A percentile compares a stretch with the other conserved stretches of the same genome.
These are phyloP conservation scores for Chromis chromis DNA, from an alignment of 2,797 vertebrate genomes.

Conservation along the genomic window DNA sequence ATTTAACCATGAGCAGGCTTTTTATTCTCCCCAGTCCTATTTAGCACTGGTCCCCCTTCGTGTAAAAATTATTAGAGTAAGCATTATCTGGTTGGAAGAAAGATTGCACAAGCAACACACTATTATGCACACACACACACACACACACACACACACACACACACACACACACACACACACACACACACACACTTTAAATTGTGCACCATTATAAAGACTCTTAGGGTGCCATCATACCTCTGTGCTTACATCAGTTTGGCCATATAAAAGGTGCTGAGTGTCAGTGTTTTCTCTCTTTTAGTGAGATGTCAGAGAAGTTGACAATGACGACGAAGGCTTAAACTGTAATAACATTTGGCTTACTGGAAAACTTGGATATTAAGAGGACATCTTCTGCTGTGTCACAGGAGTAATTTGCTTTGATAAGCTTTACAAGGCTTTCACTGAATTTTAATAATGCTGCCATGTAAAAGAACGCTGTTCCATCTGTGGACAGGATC, in stretches of 20 bases:
- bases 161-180: conserved; percentile 20
- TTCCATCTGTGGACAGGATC: conserved; percentile 40
- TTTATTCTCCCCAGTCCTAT: conserved; percentile 62
- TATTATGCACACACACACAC: conserved; percentile 18
- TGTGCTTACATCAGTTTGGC: conserved; percentile 39
- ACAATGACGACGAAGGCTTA: conserved; percentile 7
- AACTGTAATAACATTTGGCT: background rate
- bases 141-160: conserved; percentile 22
- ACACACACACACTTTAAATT: conserved; percentile 39
- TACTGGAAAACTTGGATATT: conserved; percentile 6
- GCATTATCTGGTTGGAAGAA: conserved; percentile 62
- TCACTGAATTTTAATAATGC: conserved; percentile 27
- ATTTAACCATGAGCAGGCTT: conserved; percentile 75
- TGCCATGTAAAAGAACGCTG: conserved; percentile 44
- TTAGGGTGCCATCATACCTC: conserved; percentile 49
- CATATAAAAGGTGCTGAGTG: conserved; percentile 40
- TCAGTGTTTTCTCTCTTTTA: conserved; percentile 22
- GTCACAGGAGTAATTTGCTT: conserved; percentile 37
- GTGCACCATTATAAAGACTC: conserved; percentile 54
- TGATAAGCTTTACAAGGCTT: conserved; percentile 39
- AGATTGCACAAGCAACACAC: conserved; percentile 41
- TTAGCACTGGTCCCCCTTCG: conserved; percentile 53
- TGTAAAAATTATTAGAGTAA: conserved; percentile 71
- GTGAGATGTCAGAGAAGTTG: background rate
- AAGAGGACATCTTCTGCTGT: conserved; percentile 15